Conservation (phyloP, 2,888 invertebrate genomes). For the Drosophila niveifrons region DNA sequence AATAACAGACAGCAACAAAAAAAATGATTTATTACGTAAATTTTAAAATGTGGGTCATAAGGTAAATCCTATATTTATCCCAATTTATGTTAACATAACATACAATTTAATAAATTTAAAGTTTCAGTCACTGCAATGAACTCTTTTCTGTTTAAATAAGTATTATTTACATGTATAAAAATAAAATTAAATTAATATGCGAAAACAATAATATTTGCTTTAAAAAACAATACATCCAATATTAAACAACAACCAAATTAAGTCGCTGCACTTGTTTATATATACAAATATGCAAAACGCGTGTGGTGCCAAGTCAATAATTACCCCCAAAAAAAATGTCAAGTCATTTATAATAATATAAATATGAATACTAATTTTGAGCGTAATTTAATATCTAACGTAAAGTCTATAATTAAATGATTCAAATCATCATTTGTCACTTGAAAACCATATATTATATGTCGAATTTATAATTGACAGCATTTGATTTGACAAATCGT, state of each 20-base stretch:
- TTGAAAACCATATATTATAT: neutral
- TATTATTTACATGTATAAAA: neutral
- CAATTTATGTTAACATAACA: neutral
- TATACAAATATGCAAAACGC: neutral
- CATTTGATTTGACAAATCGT: neutral
- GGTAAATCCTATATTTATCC: neutral
- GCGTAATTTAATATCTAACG: neutral
- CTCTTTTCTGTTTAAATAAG: neutral
- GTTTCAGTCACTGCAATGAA: neutral
- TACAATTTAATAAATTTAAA: no score
- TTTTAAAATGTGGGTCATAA: neutral
- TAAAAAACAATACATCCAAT: neutral
- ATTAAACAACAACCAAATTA: neutral
- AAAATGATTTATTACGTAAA: constrained; percentile 3
- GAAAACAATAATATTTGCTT: constrained; percentile 3
- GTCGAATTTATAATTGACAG: constrained; percentile 7
- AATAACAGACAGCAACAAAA: constrained; percentile 9
- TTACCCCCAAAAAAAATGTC: neutral
- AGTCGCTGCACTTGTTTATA: constrained; percentile 5
- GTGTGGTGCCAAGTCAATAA: constrained; percentile 3
- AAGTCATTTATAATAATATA: neutral
- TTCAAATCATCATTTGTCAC: neutral
- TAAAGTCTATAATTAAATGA: constrained; percentile 1
- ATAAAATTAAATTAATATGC: constrained; percentile 4
- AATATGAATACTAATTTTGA: neutral